Conservation (phyloP, 2,113 vertebrate genomes). For the Poeciliopsis occidentalis region DNA sequence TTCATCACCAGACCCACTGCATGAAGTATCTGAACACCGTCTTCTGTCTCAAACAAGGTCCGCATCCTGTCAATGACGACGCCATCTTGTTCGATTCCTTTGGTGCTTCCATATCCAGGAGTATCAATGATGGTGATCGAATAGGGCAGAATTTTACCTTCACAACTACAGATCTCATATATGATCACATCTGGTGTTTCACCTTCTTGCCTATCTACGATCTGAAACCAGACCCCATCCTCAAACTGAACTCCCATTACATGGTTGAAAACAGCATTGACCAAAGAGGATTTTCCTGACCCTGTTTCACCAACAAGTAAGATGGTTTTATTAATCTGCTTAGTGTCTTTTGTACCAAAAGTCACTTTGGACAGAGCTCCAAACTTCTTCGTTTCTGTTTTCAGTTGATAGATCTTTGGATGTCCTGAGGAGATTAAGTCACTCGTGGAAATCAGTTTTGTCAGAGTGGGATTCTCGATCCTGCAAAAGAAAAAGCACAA, state of each 20-base stretch:
- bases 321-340: neutral
- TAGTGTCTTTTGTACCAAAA: neutral
- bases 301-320: neutral
- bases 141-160: neutral
- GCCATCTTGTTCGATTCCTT: neutral
- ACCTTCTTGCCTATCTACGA: neutral
- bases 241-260: neutral
- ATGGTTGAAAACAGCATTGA: neutral
- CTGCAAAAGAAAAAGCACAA: too few relatives aligned
- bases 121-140: conserved; percentile 5
- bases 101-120: conserved; percentile 1
- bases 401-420: too few relatives aligned
- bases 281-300: neutral
- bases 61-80: neutral
- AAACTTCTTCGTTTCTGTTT: too few relatives aligned
- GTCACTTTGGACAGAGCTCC: neutral
- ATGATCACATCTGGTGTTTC: neutral
- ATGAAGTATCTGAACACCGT: neutral
- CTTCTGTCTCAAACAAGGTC: neutral
- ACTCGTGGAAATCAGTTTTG: too few relatives aligned
- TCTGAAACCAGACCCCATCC: neutral
- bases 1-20: neutral
- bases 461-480: too few relatives aligned
- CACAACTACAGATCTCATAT: neutral
- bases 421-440: too few relatives aligned